Percentiles rank a stretch among this genome's conserved stretches.
These are phyloP conservation scores for Oxystoma pomonae DNA, from an alignment of 2,888 invertebrate species.

Conservation along the genomic window DNA sequence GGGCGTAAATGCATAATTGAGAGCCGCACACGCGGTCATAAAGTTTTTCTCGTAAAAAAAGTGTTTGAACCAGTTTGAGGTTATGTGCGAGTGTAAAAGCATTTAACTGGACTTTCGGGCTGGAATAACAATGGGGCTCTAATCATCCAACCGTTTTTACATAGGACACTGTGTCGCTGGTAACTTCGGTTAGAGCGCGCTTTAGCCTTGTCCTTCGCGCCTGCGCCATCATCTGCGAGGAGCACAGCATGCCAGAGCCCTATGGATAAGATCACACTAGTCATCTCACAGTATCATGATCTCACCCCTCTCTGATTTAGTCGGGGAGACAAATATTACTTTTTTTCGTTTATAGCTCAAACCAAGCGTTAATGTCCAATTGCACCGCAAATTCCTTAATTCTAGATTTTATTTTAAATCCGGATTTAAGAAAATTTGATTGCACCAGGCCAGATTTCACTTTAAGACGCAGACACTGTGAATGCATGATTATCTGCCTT, in stretches of 20 bases:
- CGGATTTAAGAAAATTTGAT: no score
- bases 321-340: background rate
- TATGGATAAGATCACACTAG: constrained; percentile 34
- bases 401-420: no score
- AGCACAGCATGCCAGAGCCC: constrained; percentile 80
- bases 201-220: constrained; percentile 79
- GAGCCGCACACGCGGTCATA: no score
- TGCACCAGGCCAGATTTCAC: no score
- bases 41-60: no score
- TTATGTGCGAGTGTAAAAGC: constrained; percentile 33
- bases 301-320: background rate
- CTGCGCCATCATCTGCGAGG: constrained; percentile 88
- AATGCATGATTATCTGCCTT: no score
- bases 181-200: constrained; percentile 86
- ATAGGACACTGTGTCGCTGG: constrained; percentile 83
- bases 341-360: no score
- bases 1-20: no score
- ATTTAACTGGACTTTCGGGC: constrained; percentile 31
- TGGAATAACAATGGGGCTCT: constrained; percentile 38
- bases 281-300: constrained; percentile 16
- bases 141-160: constrained; percentile 72
- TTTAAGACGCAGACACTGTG: no score
- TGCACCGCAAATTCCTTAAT: no score
- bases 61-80: constrained; percentile 32
- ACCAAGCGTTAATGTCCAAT: no score